Percentiles rank a stretch among this genome's conserved stretches.
Evolutionary conservation across 2,888 invertebrate genomes (phyloP).

Genomic region (Oscheius onirici): DNA sequence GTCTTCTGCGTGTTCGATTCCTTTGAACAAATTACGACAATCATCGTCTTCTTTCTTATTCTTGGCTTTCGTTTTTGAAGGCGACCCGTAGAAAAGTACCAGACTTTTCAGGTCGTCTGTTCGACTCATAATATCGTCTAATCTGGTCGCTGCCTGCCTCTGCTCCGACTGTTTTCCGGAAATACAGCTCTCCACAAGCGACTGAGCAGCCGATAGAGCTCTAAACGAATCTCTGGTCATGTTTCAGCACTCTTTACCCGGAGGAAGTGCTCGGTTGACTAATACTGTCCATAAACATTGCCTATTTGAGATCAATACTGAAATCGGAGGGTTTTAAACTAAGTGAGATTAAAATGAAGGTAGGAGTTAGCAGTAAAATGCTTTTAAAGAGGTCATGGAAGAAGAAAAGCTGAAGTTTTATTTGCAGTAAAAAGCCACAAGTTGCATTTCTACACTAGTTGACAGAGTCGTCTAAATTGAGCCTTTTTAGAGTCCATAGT

Average conservation of each 20-base stretch:
- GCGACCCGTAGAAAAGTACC: neutral
- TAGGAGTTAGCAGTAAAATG: neutral
- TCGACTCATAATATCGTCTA: slow-evolving; percentile 1
- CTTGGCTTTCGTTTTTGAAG: slow-evolving; percentile 1
- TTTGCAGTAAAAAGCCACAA: slow-evolving; percentile 3
- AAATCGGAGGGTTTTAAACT: neutral
- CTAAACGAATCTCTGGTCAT: neutral
- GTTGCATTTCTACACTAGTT: slow-evolving; percentile 7
- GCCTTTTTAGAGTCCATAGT: slow-evolving; percentile 17
- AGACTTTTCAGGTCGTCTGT: slow-evolving; percentile 4
- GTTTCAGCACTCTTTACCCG: neutral
- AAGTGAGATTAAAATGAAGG: neutral
- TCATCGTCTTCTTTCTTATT: slow-evolving; percentile 8
- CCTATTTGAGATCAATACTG: slow-evolving; percentile 10
- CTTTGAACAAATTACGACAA: slow-evolving; percentile 10
- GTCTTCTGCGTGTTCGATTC: slow-evolving; percentile 13
- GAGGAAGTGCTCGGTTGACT: neutral
- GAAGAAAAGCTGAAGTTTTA: slow-evolving; percentile 12
- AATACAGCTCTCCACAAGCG: slow-evolving; percentile 20
- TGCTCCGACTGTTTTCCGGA: slow-evolving; percentile 19
- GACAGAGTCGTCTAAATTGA: neutral
- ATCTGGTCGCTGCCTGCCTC: slow-evolving; percentile 11
- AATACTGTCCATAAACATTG: slow-evolving; percentile 10
- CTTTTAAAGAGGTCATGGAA: neutral
- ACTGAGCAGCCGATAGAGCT: neutral